These are phyloP conservation scores for Agonopterix arenella DNA, from an alignment of 2,888 invertebrate species.

Conservation along the genomic window DNA sequence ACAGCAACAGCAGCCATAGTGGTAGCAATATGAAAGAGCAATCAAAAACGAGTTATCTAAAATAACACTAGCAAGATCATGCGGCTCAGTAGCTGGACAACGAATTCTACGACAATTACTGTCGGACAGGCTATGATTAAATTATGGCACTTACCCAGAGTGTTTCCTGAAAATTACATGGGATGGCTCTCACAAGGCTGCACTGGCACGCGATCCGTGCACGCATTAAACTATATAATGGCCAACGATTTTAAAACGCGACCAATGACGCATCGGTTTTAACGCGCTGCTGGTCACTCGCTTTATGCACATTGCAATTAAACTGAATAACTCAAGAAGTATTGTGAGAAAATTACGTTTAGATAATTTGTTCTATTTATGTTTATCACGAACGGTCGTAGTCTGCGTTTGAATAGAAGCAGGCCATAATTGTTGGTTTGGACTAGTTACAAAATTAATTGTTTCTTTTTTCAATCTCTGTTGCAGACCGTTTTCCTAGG, in stretches of 20 bases:
- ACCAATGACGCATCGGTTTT: conserved; percentile 73
- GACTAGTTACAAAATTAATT: too few relatives aligned
- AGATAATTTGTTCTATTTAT: conserved; percentile 21
- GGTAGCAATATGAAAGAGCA: conserved; percentile 5
- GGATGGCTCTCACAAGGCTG: conserved; percentile 72
- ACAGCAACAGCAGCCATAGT: too few relatives aligned
- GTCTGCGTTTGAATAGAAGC: conserved; percentile 1
- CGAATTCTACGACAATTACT: conserved; percentile 69
- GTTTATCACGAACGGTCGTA: conserved; percentile 16
- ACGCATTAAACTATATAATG: conserved; percentile 60
- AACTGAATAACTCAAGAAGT: conserved; percentile 27
- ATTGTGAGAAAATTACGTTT: conserved; percentile 20
- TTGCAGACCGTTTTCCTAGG: too few relatives aligned
- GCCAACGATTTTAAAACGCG: conserved; percentile 52
- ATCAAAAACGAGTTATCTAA: conserved; percentile 34
- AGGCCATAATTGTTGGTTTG: too few relatives aligned
- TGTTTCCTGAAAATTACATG: conserved; percentile 76
- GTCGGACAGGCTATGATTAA: conserved; percentile 70
- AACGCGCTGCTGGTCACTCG: conserved; percentile 52
- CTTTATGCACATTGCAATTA: conserved; percentile 48
- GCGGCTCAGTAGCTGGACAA: conserved; percentile 56
- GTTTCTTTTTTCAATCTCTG: too few relatives aligned
- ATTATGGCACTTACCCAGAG: conserved; percentile 70
- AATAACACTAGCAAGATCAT: conserved; percentile 34
- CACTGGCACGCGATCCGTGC: conserved; percentile 65